Percentiles rank a stretch among this genome's conserved stretches.
These are phyloP conservation scores for Suncus etruscus DNA, from an alignment of 2,113 vertebrate genomes.

Conservation along the genomic window DNA sequence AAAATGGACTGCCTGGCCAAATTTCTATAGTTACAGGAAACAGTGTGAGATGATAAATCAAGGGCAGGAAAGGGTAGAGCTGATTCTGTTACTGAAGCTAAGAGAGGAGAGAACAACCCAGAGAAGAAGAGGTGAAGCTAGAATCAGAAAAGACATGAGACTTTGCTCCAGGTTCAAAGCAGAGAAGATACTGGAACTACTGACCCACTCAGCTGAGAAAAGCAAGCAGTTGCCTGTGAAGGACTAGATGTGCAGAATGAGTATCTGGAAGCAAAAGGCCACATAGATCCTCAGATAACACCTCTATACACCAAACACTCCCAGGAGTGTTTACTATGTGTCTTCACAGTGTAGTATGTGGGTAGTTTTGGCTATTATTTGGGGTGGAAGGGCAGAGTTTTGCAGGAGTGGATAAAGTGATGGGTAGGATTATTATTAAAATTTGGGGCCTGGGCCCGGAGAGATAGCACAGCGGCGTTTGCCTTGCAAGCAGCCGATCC, in stretches of 20 bases:
- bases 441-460: not conserved
- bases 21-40: too few relatives aligned
- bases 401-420: conserved; percentile 23
- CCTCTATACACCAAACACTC: conserved; percentile 85
- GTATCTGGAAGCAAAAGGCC: conserved; percentile 79
- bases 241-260: conserved; percentile 73
- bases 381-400: conserved; percentile 60
- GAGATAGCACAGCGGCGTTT: too few relatives aligned
- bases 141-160: too few relatives aligned
- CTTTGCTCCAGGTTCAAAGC: too few relatives aligned
- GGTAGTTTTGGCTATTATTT: conserved; percentile 85
- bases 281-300: conserved; percentile 84
- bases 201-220: conserved; percentile 74
- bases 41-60: too few relatives aligned
- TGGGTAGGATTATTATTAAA: conserved; percentile 63
- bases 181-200: too few relatives aligned
- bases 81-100: too few relatives aligned
- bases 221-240: conserved; percentile 80
- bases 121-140: too few relatives aligned
- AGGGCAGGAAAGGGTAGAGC: too few relatives aligned
- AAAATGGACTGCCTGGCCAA: too few relatives aligned
- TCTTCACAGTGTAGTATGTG: conserved; percentile 88
- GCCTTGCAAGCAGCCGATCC: too few relatives aligned
- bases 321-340: conserved; percentile 85
- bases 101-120: too few relatives aligned